phyloP scores from a whole-genome alignment of 2,888 invertebrate genomes.

The Abscondita cerata region DNA sequence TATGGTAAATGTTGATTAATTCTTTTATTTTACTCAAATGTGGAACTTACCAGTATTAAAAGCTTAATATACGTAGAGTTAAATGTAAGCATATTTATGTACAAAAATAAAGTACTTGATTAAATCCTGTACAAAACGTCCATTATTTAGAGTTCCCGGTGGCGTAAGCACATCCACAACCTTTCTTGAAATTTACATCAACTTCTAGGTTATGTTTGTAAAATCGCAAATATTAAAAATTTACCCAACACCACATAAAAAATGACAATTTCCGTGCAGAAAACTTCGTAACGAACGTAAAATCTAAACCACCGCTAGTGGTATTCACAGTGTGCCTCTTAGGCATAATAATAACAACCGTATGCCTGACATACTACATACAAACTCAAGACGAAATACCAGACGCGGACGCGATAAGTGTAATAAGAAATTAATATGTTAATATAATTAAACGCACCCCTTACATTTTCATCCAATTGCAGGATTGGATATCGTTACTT shows the following conservation, averaged over 20 bases:
- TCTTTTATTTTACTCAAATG: too few relatives aligned
- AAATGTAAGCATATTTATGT: not conserved
- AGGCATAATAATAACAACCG: slow-evolving; percentile 34
- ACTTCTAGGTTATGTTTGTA: too few relatives aligned
- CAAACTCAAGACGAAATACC: slow-evolving; percentile 30
- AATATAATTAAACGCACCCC: not conserved
- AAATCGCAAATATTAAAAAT: too few relatives aligned
- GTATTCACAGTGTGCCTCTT: slow-evolving; percentile 37
- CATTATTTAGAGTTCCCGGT: too few relatives aligned
- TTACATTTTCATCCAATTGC: not conserved
- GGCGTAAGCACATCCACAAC: too few relatives aligned
- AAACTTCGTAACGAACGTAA: slow-evolving; percentile 23
- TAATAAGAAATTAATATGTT: slow-evolving; percentile 18
- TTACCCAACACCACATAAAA: too few relatives aligned
- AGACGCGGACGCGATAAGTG: slow-evolving; percentile 33
- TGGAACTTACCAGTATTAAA: too few relatives aligned
- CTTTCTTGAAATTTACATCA: too few relatives aligned
- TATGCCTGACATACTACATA: slow-evolving; percentile 37
- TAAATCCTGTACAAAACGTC: too few relatives aligned
- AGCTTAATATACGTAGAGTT: too few relatives aligned
- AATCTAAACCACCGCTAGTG: slow-evolving; percentile 33
- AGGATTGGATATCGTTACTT: slow-evolving; percentile 28
- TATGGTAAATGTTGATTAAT: too few relatives aligned
- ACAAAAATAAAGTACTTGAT: slow-evolving; percentile 5
- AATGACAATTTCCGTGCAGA: too few relatives aligned